These are phyloP conservation scores for Triplophysa siluroides DNA, from an alignment of 2,113 vertebrate genomes.

Conservation along the genomic window DNA sequence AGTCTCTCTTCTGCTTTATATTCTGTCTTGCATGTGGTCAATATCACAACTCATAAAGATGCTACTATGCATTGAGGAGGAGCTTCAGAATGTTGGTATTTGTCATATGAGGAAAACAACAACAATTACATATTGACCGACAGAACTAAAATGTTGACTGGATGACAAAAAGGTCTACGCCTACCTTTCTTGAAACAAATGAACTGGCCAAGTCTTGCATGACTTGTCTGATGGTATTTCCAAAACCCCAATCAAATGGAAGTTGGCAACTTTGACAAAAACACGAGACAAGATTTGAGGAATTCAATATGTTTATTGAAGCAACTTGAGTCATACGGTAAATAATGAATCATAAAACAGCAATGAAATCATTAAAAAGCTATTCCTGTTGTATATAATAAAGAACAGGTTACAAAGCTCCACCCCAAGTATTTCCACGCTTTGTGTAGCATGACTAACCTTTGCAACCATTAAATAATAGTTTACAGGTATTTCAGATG, in stretches of 20 bases:
- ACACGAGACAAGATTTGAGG: background rate
- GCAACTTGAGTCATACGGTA: conserved; percentile 2
- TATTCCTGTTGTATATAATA: background rate
- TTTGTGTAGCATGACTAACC: background rate
- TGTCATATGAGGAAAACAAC: background rate
- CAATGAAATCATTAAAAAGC: background rate
- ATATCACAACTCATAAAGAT: conserved; percentile 54
- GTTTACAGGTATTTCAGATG: background rate
- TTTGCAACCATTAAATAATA: background rate
- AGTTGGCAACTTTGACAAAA: background rate
- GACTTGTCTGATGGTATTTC: background rate
- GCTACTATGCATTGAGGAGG: conserved; percentile 49
- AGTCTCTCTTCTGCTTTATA: conserved; percentile 10
- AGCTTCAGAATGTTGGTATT: conserved; percentile 3
- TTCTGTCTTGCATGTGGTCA: conserved; percentile 23
- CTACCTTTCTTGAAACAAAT: background rate
- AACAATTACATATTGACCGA: background rate
- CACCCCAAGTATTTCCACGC: background rate
- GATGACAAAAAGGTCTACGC: too few species aligned
- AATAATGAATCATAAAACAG: background rate
- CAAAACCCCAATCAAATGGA: background rate
- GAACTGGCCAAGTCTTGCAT: background rate
- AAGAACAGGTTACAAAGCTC: background rate
- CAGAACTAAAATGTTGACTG: too few species aligned
- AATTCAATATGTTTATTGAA: background rate